Percentiles rank a stretch among this genome's conserved stretches.
Evolutionary conservation across 2,888 invertebrate genomes (phyloP).

Genomic region (Orthosia cruda): DNA sequence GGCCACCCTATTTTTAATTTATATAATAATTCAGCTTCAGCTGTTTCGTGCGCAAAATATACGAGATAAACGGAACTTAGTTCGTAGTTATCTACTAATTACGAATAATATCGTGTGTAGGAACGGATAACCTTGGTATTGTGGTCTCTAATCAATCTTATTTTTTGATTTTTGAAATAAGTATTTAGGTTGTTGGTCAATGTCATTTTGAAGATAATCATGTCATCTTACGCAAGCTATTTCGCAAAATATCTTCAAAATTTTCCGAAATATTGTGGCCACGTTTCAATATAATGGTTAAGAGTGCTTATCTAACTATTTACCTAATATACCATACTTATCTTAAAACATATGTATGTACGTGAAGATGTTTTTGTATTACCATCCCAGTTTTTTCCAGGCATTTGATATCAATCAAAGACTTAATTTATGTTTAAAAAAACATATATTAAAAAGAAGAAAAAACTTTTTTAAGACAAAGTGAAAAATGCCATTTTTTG

Average conservation of each 20-base stretch:
- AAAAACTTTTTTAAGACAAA: too few relatives aligned
- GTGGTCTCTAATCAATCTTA: neutral
- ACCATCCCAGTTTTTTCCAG: too few relatives aligned
- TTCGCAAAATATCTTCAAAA: neutral
- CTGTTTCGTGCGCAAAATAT: conserved; percentile 42
- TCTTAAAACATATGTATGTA: too few relatives aligned
- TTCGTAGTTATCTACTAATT: neutral
- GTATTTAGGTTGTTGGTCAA: neutral
- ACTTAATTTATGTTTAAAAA: too few relatives aligned
- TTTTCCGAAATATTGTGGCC: neutral
- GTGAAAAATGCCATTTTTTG: too few relatives aligned
- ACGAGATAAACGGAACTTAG: conserved; percentile 3
- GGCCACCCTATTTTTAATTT: conserved; percentile 27
- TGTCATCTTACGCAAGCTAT: neutral
- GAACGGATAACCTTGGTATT: conserved; percentile 24
- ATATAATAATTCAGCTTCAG: conserved; percentile 3
- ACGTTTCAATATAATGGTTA: neutral
- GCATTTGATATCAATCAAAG: too few relatives aligned
- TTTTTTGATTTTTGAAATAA: neutral
- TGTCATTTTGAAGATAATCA: neutral
- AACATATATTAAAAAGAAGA: too few relatives aligned
- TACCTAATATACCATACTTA: too few relatives aligned
- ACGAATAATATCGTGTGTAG: neutral
- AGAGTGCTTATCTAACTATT: neutral
- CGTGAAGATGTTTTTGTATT: too few relatives aligned